phyloP scores from a whole-genome alignment of 2,797 vertebrate species.

The Mormyrus proboscirostris region DNA sequence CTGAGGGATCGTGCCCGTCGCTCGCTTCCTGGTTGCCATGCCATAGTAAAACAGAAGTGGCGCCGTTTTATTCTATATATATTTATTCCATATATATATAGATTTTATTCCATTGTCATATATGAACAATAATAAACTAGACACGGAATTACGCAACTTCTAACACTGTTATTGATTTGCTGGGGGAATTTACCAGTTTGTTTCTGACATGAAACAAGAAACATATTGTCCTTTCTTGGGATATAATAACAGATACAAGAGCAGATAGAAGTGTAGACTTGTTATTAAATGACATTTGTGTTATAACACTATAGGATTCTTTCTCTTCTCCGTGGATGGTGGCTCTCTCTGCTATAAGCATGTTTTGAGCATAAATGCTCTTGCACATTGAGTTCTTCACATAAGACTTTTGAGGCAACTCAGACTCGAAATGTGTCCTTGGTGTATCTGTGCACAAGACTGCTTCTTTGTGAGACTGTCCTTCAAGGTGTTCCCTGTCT shows the following conservation, averaged over 20 bases:
- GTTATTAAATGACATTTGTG: neutral
- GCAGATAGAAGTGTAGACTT: neutral
- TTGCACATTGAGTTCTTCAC: neutral
- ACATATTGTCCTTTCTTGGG: neutral
- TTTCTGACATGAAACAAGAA: neutral
- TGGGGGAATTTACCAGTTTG: neutral
- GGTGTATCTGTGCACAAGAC: neutral
- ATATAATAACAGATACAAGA: neutral
- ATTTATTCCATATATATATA: too few relatives aligned
- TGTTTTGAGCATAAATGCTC: neutral
- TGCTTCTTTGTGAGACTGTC: neutral
- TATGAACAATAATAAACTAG: neutral
- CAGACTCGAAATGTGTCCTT: neutral
- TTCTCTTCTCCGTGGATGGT: neutral
- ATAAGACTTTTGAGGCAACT: neutral
- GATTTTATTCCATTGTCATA: too few relatives aligned
- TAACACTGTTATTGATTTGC: neutral
- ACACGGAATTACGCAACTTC: neutral
- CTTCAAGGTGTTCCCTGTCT: neutral
- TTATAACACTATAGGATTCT: neutral
- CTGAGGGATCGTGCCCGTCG: neutral
- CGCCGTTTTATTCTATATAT: neutral
- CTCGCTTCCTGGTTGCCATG: neutral
- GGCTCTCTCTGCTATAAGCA: neutral
- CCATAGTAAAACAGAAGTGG: slow-evolving; percentile 11